Conservation (phyloP, 2,888 invertebrate species). For the Protodeltote pygarga region DNA sequence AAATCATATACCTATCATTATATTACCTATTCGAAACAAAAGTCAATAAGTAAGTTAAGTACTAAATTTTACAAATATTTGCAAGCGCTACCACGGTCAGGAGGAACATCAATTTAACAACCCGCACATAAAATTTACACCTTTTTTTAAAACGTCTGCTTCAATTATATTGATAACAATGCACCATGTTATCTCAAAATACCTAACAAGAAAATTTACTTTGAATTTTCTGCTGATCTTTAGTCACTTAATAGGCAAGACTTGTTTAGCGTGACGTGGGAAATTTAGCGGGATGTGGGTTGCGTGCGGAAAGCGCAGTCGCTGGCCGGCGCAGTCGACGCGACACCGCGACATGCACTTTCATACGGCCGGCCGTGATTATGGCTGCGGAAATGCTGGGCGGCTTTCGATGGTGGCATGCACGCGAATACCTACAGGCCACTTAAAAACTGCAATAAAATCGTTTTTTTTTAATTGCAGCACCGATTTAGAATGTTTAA, state of each 20-base stretch:
- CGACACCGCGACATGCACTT: slow-evolving; percentile 51
- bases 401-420: slow-evolving; percentile 60
- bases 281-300: slow-evolving; percentile 58
- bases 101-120: slow-evolving; percentile 16
- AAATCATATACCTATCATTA: no score
- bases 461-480: slow-evolving; percentile 12
- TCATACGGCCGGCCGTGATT: slow-evolving; percentile 59
- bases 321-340: no score
- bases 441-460: slow-evolving; percentile 47
- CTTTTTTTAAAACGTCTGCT: slow-evolving; percentile 11
- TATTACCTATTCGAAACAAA: no score
- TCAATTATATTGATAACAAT: slow-evolving; percentile 5
- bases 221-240: slow-evolving; percentile 15
- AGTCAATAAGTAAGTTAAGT: no score
- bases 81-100: no score
- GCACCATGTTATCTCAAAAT: neutral
- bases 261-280: slow-evolving; percentile 52
- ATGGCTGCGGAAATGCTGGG: slow-evolving; percentile 54
- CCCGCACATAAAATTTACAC: slow-evolving; percentile 21
- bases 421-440: slow-evolving; percentile 52
- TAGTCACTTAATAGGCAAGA: slow-evolving; percentile 59
- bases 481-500: neutral
- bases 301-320: slow-evolving; percentile 27
- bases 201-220: no score
- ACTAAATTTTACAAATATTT: no score